These are phyloP conservation scores for Tetramorium simillimum DNA, from an alignment of 1,140 invertebrate species.

Conservation along the genomic window DNA sequence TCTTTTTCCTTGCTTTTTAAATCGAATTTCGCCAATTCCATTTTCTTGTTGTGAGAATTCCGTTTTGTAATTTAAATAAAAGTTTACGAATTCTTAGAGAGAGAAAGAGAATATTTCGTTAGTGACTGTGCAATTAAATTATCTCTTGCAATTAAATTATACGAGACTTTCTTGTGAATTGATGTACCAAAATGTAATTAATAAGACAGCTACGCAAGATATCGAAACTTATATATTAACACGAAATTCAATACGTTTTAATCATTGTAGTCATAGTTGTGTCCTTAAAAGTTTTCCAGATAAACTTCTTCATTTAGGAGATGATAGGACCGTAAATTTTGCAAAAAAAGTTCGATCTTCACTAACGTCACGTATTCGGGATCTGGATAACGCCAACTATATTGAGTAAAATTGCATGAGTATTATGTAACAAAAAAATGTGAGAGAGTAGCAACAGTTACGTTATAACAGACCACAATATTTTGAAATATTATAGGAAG, in stretches of 20 bases:
- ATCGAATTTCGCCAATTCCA: neutral
- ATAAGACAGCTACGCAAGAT: neutral
- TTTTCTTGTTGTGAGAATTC: neutral
- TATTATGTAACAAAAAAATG: neutral
- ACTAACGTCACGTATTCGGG: neutral
- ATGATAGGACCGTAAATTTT: neutral
- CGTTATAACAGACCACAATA: neutral
- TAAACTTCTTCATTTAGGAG: neutral
- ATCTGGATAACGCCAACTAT: neutral
- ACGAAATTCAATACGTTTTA: neutral
- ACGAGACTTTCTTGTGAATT: neutral
- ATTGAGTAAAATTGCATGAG: neutral
- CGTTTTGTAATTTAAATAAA: neutral
- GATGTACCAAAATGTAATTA: neutral
- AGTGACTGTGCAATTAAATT: conserved; percentile 16
- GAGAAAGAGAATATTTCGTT: neutral
- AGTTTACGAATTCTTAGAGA: neutral
- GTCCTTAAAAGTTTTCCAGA: neutral
- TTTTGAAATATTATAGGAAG: neutral
- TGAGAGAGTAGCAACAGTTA: neutral
- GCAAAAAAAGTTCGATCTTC: neutral
- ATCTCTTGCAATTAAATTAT: too few species aligned
- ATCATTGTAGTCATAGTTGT: neutral
- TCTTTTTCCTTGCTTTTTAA: neutral
- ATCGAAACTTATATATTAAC: neutral